These are phyloP conservation scores for Charanyca ferruginea DNA, from an alignment of 2,888 invertebrate species.

Conservation along the genomic window DNA sequence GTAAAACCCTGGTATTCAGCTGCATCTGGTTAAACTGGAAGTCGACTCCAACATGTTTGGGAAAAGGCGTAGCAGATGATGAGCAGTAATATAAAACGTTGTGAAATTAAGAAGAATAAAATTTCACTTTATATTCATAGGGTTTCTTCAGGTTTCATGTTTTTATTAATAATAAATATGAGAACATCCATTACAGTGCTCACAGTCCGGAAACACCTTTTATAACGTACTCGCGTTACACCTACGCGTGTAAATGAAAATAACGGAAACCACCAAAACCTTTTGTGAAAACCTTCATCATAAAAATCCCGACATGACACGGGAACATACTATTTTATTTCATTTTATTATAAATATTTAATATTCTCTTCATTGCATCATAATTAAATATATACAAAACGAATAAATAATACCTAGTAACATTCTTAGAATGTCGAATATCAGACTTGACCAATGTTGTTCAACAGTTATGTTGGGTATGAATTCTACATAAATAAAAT, in stretches of 20 bases:
- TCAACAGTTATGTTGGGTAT: too few species aligned
- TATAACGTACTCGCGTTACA: constrained; percentile 9
- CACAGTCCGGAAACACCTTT: constrained; percentile 32
- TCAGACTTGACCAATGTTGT: too few species aligned
- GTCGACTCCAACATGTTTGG: too few species aligned
- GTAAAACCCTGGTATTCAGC: too few species aligned
- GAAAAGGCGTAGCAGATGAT: too few species aligned
- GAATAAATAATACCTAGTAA: too few species aligned
- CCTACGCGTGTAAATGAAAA: not conserved
- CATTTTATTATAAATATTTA: too few species aligned
- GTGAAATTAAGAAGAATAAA: constrained; percentile 14
- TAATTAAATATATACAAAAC: too few species aligned
- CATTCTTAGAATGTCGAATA: too few species aligned
- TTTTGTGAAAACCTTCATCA: not conserved
- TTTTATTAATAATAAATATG: constrained; percentile 31
- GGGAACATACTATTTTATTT: not conserved
- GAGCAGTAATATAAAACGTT: not conserved
- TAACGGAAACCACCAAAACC: not conserved
- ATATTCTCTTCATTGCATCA: too few species aligned
- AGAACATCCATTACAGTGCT: constrained; percentile 31
- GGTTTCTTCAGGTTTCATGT: constrained; percentile 14
- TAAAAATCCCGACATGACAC: not conserved
- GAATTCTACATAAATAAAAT: too few species aligned
- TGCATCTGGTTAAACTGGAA: too few species aligned
- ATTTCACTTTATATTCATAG: constrained; percentile 41